Evolutionary conservation across 2,113 vertebrate species (phyloP).

Genomic region (Rhinolophus sinicus): DNA sequence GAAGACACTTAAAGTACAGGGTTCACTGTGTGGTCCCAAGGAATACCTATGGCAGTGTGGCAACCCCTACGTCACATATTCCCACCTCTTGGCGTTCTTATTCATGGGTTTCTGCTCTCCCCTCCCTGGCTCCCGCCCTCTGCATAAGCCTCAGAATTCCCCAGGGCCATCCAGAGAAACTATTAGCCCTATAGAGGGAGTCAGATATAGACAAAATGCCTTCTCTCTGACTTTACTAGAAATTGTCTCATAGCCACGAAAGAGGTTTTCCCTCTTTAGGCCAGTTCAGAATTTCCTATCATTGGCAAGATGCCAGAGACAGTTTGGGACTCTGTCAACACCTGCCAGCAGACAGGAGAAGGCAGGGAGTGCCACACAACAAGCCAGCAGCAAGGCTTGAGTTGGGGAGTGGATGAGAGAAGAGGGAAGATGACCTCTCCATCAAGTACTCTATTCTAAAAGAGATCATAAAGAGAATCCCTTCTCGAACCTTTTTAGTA

Average conservation of each 20-base stretch:
- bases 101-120: neutral
- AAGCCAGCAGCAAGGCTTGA: rapidly evolving
- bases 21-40: neutral
- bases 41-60: rapidly evolving
- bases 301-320: neutral
- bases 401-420: neutral
- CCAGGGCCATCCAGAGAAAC: neutral
- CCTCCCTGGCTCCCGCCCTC: neutral
- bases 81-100: neutral
- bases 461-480: neutral
- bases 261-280: neutral
- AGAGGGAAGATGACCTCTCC: neutral
- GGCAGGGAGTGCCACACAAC: neutral
- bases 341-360: neutral
- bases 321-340: neutral
- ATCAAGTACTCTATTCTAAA: neutral
- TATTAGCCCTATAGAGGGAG: neutral
- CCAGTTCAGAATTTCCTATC: neutral
- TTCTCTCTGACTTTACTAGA: neutral
- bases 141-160: neutral
- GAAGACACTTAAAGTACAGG: neutral
- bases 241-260: neutral
- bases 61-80: rapidly evolving
- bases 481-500: rapidly evolving
- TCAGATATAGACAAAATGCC: neutral